phyloP scores from a whole-genome alignment of 2,888 invertebrate genomes.

The Calameuta filiformis region DNA sequence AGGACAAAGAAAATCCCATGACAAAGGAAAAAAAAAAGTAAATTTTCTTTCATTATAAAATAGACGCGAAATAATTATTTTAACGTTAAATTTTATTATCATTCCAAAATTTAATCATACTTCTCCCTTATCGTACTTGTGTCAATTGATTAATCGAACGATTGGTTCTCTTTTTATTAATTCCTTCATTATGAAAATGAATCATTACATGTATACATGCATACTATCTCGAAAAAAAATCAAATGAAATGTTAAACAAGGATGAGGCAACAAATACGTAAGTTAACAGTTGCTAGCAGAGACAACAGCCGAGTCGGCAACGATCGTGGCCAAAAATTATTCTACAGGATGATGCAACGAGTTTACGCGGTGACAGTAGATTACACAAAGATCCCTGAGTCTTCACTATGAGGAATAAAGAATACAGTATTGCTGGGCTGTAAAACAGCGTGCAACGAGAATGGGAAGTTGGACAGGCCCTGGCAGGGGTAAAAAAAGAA shows the following conservation, averaged over 20 bases:
- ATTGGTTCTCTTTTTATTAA: background rate
- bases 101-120: background rate
- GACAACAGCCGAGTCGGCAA: background rate
- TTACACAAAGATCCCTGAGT: background rate
- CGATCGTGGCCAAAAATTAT: background rate
- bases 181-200: background rate
- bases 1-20: conserved; percentile 17
- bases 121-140: background rate
- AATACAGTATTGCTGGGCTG: background rate
- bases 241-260: background rate
- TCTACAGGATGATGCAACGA: background rate
- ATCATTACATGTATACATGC: no score
- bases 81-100: background rate
- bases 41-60: background rate
- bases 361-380: background rate
- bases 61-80: background rate
- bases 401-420: background rate
- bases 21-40: conserved; percentile 24
- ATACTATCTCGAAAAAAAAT: background rate
- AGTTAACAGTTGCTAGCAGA: background rate
- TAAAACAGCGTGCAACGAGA: background rate
- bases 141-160: background rate
- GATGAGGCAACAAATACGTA: background rate
- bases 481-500: background rate
- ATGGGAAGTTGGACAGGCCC: background rate